Base-by-base conservation (phyloP, 2,888 invertebrate species). In the Dastarcus helophoroides region DNA sequence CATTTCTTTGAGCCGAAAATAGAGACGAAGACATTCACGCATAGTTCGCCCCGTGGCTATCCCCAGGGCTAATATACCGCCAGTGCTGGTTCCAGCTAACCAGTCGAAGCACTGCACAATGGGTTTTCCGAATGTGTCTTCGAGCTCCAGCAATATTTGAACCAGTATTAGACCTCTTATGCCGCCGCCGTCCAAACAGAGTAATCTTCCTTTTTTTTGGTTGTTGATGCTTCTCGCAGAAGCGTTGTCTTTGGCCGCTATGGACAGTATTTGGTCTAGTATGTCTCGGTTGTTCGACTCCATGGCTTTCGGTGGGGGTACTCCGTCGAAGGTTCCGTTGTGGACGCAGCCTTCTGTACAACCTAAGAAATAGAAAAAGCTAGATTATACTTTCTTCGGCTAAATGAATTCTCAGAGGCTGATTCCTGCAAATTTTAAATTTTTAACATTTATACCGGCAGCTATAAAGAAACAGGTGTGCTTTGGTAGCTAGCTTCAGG, bases 171-270 rank as follows among this genome's bases (percentile, higher is more conserved):
- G 56, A 0, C 91, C 97, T 8, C 91, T 71, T 38, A 98, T 94
- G 1, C 97, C 97, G 9, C 97, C 97, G 2, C 97, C 97, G 61
- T 98, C 97, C 15, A 98, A 65, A 46, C 86, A 86, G 0, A 98
- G 60, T 5, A 83, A 45, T 24, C 79, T 64, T 0, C 68, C 68
- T 3, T 65, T 65, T 47, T 30, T 50, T 54, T 3, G 48, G 28
- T 62, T 56, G 2, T 45, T 44, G 8, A 51, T 40, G n/a, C 58
- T 53, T 14, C 54, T 50, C 12, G 49, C 48, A 1, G 68, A 56
- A 0, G 72, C 67, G 42, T 43, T 46, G 33, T 71, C 73, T 69
- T 75, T 75, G 3, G 70, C 70, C 0, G 71, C 69, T 1, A 72
- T 72, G 4, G 75, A 68, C 7, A 84, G 60, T 76, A 86, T 78